A percentile compares a stretch with the other conserved stretches of the same genome.
These are phyloP conservation scores for Urocynchramus pylzowi DNA, from an alignment of 2,113 vertebrate genomes.

Conservation along the genomic window DNA sequence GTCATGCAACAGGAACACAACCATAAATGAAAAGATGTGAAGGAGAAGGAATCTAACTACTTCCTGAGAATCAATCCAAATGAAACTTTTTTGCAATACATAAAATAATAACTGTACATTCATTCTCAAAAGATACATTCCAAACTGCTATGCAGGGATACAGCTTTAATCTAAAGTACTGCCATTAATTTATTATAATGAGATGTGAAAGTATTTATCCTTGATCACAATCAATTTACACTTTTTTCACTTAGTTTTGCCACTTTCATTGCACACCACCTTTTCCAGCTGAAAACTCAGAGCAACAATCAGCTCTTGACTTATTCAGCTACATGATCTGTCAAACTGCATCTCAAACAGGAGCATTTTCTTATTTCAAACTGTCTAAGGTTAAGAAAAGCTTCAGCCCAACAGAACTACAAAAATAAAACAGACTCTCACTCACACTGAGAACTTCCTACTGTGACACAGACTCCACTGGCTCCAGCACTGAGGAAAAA, in stretches of 20 bases:
- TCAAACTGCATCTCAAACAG: background rate
- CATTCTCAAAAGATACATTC: background rate
- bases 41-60: background rate
- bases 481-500: background rate
- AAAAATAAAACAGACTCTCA: conserved; percentile 9
- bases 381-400: background rate
- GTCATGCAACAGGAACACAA: background rate
- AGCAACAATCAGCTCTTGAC: background rate
- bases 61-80: background rate
- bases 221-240: background rate
- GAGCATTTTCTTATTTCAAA: conserved; percentile 4
- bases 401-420: background rate
- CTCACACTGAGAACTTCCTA: conserved; percentile 17
- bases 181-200: background rate
- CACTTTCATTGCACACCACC: background rate
- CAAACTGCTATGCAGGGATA: background rate
- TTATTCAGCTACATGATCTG: background rate
- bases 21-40: background rate
- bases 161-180: background rate
- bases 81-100: background rate
- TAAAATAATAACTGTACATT: background rate
- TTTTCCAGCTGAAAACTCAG: background rate
- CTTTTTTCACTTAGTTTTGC: background rate
- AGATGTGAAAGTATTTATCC: background rate
- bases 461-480: background rate